Evolutionary conservation across 2,113 vertebrate genomes (phyloP), one percentile per base, ranked within the genome.

Genomic region (Trematomus loennbergii): DNA sequence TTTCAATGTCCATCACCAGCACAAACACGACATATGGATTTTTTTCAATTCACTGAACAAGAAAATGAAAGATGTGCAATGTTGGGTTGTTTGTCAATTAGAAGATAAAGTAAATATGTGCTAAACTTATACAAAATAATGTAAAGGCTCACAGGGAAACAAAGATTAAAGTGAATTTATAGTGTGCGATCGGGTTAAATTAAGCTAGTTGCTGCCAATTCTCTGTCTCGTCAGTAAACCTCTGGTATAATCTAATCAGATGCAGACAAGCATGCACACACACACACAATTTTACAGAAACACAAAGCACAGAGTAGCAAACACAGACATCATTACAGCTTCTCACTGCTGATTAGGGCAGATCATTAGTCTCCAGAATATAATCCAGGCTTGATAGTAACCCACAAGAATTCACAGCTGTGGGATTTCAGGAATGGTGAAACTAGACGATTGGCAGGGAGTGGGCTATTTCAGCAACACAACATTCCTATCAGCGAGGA

Each of bases 271-370:
- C 70, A 68, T 43, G 8, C 55, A 65, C 18, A 22, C 50, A 40
- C 13, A 60, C 13, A 48, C 55, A 40, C 62, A 63, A 20, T 3
- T 25, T 25, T 25, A 25, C 25, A 25, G 25, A 25, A 25, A 25
- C 25, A 25, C 25, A 25, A 25, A 25, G 25, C 2, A 25, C 25
- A 25, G 29, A 29, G 29, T 29, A 4, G 7, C 43, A 77, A 72
- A 75, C 64, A 15, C 53, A 59, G 64, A 79, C 54, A 79, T 57
- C 29, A 75, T 72, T 73, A 72, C 25, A 57, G 50, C 66, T 71
- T 79, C 73, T 84, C 75, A 5, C 72, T 79, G 72, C 64, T 79
- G 81, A 90, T 93, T 86, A 83, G 75, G 49, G 82, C 33, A 71
- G 62, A 81, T 71, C 71, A 78, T 88, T 89, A 83, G 55, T 77